These are phyloP conservation scores for Apodemus speciosus DNA, from an alignment of 2,113 vertebrate species.

Conservation along the genomic window DNA sequence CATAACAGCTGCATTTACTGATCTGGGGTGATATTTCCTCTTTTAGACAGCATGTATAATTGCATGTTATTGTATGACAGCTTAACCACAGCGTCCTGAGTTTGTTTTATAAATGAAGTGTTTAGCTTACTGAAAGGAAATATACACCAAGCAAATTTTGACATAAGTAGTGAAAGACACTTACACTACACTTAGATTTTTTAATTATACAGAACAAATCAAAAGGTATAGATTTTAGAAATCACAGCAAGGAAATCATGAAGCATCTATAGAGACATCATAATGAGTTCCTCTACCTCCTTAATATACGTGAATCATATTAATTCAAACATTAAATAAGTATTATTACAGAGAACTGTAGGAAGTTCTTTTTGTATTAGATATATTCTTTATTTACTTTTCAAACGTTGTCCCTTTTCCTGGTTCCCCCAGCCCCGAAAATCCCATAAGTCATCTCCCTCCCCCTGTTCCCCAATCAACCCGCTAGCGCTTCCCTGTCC, in stretches of 20 bases:
- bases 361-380: background rate
- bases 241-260: background rate
- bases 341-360: background rate
- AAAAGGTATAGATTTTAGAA: conserved; percentile 15
- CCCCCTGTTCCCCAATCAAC: no score
- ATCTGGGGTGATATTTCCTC: background rate
- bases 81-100: background rate
- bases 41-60: background rate
- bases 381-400: no score
- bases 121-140: background rate
- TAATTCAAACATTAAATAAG: background rate
- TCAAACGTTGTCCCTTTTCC: no score
- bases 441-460: no score
- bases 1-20: background rate
- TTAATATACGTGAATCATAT: background rate
- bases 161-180: background rate
- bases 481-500: no score
- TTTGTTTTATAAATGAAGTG: background rate
- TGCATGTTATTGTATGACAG: background rate
- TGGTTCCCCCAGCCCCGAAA: no score
- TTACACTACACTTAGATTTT: background rate
- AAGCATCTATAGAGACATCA: background rate
- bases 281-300: background rate
- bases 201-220: background rate
- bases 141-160: background rate